phyloP scores from a whole-genome alignment of 1,140 invertebrate species.

The Bombus superbus region DNA sequence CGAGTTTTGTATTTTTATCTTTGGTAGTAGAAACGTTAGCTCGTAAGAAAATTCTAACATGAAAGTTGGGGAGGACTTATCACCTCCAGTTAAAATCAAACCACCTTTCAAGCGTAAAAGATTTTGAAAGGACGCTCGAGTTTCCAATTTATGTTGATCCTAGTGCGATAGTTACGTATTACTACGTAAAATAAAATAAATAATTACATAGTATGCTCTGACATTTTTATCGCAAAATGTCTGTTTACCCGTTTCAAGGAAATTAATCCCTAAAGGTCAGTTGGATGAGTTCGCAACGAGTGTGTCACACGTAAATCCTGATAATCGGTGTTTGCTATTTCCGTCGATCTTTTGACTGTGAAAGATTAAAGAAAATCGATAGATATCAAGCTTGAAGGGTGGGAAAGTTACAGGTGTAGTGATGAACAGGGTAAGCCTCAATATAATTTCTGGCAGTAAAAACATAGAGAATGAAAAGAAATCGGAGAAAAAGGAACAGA shows the following conservation, averaged over 20 bases:
- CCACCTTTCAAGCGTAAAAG: no score
- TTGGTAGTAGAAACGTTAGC: no score
- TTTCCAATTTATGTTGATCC: no score
- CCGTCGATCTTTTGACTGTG: constrained; percentile 43
- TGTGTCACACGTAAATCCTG: neutral
- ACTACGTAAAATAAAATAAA: no score
- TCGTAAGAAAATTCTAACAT: no score
- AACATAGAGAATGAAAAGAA: neutral
- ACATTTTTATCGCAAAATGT: neutral
- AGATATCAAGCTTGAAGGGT: constrained; percentile 26
- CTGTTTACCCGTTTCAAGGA: neutral
- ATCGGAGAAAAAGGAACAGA: neutral
- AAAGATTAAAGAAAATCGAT: constrained; percentile 67
- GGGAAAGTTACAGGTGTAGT: constrained; percentile 60
- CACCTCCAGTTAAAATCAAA: no score
- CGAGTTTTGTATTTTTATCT: no score
- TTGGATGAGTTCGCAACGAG: neutral
- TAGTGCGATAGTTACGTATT: neutral
- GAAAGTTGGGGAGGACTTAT: no score
- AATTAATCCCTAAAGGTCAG: neutral
- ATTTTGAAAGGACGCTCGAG: no score
- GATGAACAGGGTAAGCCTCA: constrained; percentile 47
- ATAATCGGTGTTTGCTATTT: constrained; percentile 9
- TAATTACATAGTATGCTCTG: neutral
- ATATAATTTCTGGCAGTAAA: constrained; percentile 55